Evolutionary conservation across 2,113 vertebrate species (phyloP), one percentile per base, ranked within the genome.

Genomic region (Phrynosoma platyrhinos): DNA sequence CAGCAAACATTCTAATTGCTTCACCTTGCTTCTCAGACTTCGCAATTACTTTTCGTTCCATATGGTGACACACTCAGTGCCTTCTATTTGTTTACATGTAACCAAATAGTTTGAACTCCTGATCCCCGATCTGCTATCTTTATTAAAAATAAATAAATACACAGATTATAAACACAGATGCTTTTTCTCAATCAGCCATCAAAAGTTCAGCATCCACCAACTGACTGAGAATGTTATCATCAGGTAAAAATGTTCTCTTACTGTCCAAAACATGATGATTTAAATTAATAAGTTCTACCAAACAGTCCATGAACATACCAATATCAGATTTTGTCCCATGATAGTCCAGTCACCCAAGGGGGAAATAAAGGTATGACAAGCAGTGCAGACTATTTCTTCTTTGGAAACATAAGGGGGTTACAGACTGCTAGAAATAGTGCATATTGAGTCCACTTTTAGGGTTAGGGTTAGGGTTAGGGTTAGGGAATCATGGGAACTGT

Each of bases 31-130:
- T 95, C 91, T 91, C 58, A 86, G 90, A 36, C 55, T 83, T 84
- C 84, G 91, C 91, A 93, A 92, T 94, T 94, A 92, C 83, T 94
- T 96, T 75, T 91, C 89, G 81, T 91, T 94, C 87, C 92, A 90
- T 93, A 93, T 84, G 88, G 87, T 91, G 87, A 85, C 80, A 92
- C 82, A 71, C 91, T 92, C 86, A 95, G 75, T 30, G 82, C 16
- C 58, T 92, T 91, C 58, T 42, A 79, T 82, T 90, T 92, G 68
- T 40, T 86, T 89, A 53, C 0, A 0, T 75, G 62, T 62, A 94
- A 87, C 87, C 90, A 92, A 90, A 72, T 58, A 80, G 75, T 1
- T 0, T 87, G 89, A 92, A 86, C 81, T 91, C 91, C 77, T 86
- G 66, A 89, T 94, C 92, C 16, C 86, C 55, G 89, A 93, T 92